Conservation (phyloP, 2,888 invertebrate genomes). For the Luffia ferchaultella region DNA sequence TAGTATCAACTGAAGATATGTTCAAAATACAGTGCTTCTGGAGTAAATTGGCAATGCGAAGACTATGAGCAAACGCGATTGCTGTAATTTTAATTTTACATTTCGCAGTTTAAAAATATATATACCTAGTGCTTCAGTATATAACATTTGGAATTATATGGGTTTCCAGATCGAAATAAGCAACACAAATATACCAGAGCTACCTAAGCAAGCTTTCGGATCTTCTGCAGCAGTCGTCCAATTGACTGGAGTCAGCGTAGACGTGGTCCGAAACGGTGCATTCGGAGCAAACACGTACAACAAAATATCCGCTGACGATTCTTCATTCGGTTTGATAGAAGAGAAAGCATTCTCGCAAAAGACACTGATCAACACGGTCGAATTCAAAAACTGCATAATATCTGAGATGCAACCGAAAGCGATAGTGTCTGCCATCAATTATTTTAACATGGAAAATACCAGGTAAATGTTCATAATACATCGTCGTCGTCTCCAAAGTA, state of each 20-base stretch:
- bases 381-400: constrained; percentile 67
- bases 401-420: constrained; percentile 64
- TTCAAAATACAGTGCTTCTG: no score
- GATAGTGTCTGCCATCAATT: constrained; percentile 69
- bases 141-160: no score
- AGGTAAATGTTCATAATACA: no score
- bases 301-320: constrained; percentile 68
- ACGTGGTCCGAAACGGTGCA: constrained; percentile 67
- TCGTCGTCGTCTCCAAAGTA: no score
- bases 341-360: constrained; percentile 70
- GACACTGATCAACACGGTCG: constrained; percentile 68
- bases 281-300: constrained; percentile 73
- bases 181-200: constrained; percentile 63
- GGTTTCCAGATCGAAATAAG: constrained; percentile 71
- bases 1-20: no score
- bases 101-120: no score
- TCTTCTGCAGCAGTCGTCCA: constrained; percentile 69
- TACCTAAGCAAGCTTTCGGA: constrained; percentile 70
- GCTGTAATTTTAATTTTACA: no score
- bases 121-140: no score
- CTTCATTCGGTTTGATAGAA: constrained; percentile 66
- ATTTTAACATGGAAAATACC: constrained; percentile 71
- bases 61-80: no score
- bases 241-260: constrained; percentile 57
- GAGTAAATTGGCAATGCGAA: no score